Conservation (phyloP, 2,888 invertebrate species). For the Lasioglossum pauxillum region DNA sequence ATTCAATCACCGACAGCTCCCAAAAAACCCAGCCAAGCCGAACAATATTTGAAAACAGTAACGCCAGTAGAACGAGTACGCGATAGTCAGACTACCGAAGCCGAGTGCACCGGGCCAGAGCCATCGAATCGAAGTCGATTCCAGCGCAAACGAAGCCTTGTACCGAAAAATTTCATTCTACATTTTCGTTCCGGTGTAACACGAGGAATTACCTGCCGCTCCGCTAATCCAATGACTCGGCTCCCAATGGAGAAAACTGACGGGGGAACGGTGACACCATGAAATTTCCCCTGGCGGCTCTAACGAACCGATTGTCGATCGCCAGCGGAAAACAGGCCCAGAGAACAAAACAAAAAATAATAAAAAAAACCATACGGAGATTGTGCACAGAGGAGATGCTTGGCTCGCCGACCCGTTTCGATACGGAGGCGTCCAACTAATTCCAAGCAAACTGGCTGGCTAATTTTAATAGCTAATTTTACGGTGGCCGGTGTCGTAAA, state of each 20-base stretch:
- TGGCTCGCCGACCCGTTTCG: neutral
- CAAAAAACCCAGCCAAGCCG: neutral
- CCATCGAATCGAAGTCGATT: neutral
- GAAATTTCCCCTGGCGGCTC: neutral
- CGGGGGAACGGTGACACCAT: neutral
- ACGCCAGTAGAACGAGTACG: neutral
- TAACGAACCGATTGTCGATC: conserved; percentile 18
- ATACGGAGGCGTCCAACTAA: neutral
- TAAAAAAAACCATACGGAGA: neutral
- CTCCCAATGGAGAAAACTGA: neutral
- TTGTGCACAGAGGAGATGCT: neutral
- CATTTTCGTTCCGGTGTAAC: conserved; percentile 7
- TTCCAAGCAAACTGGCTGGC: conserved; percentile 30
- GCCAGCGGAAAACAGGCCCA: neutral
- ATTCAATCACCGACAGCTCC: neutral
- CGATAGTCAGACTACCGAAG: neutral
- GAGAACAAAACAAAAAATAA: neutral
- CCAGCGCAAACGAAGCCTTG: conserved; percentile 18
- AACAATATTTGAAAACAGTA: neutral
- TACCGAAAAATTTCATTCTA: conserved; percentile 14
- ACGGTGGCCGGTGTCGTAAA: conserved; percentile 44
- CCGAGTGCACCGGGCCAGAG: neutral
- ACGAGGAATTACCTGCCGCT: conserved; percentile 18
- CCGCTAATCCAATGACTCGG: conserved; percentile 2
- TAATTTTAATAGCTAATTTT: conserved; percentile 53